Conservation (phyloP, 2,113 vertebrate genomes). For the Sceloporus tristichus region DNA sequence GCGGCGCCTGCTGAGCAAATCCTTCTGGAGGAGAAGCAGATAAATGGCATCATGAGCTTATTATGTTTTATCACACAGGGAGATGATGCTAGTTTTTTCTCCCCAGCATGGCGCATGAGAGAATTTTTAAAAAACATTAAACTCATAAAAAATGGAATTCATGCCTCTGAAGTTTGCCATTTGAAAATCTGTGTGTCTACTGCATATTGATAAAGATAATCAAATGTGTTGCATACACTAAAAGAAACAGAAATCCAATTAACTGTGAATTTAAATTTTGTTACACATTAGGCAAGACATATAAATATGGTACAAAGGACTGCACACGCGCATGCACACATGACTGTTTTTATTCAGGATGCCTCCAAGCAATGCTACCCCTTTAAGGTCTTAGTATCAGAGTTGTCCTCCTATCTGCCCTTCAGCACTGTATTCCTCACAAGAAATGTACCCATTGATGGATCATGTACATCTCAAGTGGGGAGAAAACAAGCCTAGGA, state of each 20-base stretch:
- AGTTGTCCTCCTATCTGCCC: conserved; percentile 23
- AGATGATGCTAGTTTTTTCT: conserved; percentile 34
- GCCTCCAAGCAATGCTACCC: conserved; percentile 33
- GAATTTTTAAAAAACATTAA: conserved; percentile 34
- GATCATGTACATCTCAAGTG: neutral
- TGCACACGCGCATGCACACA: neutral
- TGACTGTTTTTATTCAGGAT: conserved; percentile 31
- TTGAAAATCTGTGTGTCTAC: conserved; percentile 51
- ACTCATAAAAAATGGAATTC: conserved; percentile 30
- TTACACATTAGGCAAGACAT: neutral
- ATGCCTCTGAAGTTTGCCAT: conserved; percentile 49
- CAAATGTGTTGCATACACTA: conserved; percentile 54
- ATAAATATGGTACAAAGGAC: conserved; percentile 45
- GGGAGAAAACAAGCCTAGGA: neutral
- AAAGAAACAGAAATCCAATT: conserved; percentile 66
- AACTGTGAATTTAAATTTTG: conserved; percentile 52
- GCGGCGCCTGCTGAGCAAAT: conserved; percentile 13
- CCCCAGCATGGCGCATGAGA: conserved; percentile 36
- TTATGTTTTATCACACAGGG: conserved; percentile 45
- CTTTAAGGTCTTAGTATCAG: conserved; percentile 6
- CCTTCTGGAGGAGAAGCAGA: conserved; percentile 47
- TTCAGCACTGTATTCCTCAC: conserved; percentile 42
- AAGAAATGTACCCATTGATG: neutral
- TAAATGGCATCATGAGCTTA: conserved; percentile 28
- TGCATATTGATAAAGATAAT: conserved; percentile 61